phyloP scores from a whole-genome alignment of 2,797 vertebrate species.

The Lithobates pipiens region DNA sequence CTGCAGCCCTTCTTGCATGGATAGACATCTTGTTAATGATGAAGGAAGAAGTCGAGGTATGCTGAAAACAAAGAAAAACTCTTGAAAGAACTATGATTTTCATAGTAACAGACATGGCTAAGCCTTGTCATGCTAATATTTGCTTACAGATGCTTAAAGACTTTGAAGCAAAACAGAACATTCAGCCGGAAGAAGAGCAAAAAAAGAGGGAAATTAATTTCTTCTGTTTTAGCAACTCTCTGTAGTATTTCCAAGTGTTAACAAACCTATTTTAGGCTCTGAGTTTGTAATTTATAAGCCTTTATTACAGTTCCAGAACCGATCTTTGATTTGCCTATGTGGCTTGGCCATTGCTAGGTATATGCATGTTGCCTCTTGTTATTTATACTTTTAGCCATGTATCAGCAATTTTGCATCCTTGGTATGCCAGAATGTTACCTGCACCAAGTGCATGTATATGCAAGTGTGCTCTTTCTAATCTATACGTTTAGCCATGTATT shows the following conservation, averaged over 20 bases:
- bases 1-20: slow-evolving; percentile 30
- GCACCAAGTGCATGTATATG: background rate
- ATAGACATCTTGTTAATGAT: slow-evolving; percentile 17
- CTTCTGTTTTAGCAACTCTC: slow-evolving; percentile 61
- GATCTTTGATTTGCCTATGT: slow-evolving; percentile 54
- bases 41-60: slow-evolving; percentile 39
- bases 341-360: slow-evolving; percentile 2
- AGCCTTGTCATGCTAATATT: slow-evolving; percentile 50
- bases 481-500: slow-evolving; percentile 8
- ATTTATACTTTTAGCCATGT: slow-evolving; percentile 23
- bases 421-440: background rate
- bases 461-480: slow-evolving; percentile 11
- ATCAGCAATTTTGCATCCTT: slow-evolving; percentile 5
- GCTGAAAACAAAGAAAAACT: slow-evolving; percentile 17
- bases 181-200: slow-evolving; percentile 55
- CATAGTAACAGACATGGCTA: slow-evolving; percentile 48
- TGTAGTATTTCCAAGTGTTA: slow-evolving; percentile 62
- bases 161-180: slow-evolving; percentile 58
- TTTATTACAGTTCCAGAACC: slow-evolving; percentile 55
- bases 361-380: slow-evolving; percentile 16
- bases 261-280: slow-evolving; percentile 59
- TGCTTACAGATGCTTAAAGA: slow-evolving; percentile 57
- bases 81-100: slow-evolving; percentile 48
- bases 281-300: slow-evolving; percentile 32
- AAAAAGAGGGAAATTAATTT: slow-evolving; percentile 58